Evolutionary conservation across 2,888 invertebrate genomes (phyloP), one percentile per base, ranked within the genome.

Genomic region (Ectobius pallidus): DNA sequence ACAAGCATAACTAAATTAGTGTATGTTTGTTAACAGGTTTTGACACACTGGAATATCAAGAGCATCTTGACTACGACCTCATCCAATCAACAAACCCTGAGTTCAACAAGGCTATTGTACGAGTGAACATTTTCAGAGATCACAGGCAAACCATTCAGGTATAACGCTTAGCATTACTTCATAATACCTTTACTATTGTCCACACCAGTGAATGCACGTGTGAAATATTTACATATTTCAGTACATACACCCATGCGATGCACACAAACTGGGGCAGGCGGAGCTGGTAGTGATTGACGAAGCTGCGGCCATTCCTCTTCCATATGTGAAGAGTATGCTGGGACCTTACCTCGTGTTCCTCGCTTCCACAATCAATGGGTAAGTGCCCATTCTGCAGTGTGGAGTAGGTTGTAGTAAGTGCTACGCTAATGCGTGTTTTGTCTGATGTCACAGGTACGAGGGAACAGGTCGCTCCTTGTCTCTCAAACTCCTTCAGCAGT

Each of bases 281-380:
- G 99, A 99, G 83, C 83, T 99, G 49, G 87, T 99, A 39, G 90
- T 99, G 0, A 97, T 99, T 72, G 99, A 99, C 83, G 99, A 99
- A 84, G 99, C 99, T 1, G 99, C 99, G 0, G 99, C 99, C 7
- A 99, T 99, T 77, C 99, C 99, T 0, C 85, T 99, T 73, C 93
- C 95, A 0, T 89, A 94, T 78, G 97, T 99, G 0, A 94, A 95
- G 77, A 89, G 91, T 1, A 92, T 98, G 82, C 86, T 95, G 72
- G 94, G 93, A 0, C 96, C 97, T 0, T 97, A 97, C 79, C 87
- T 99, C 42, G 94, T 96, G 14, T 95, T 99, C 81, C 89, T 99
- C 81, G 92, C 99, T 0, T 99, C 99, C 0, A 99, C 99, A 0
- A 94, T 99, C 52, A 95, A 97, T 79, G 99, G 99, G 82, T 89